These are phyloP conservation scores for Paedocypris sp. DNA, from an alignment of 2,113 vertebrate species.

Conservation along the genomic window DNA sequence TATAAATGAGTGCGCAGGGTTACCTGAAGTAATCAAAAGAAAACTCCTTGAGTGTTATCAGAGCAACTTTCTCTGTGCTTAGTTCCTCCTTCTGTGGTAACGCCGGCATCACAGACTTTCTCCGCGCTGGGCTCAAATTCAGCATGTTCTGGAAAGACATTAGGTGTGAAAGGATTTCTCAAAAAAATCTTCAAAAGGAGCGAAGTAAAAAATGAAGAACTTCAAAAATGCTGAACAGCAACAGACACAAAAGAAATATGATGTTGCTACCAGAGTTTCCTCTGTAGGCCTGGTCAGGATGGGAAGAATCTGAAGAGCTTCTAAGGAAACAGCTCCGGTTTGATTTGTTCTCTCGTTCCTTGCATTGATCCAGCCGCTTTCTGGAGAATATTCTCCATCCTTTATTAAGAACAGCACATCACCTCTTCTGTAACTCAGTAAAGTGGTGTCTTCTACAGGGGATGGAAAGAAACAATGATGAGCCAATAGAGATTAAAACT, in stretches of 20 bases:
- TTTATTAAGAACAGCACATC: constrained; percentile 71
- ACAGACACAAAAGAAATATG: neutral
- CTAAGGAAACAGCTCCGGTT: constrained; percentile 58
- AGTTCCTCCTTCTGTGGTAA: constrained; percentile 28
- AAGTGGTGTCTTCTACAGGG: constrained; percentile 57
- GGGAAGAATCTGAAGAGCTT: constrained; percentile 67
- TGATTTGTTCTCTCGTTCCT: constrained; percentile 68
- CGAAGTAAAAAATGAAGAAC: neutral
- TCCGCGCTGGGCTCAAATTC: constrained; percentile 64
- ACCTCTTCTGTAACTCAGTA: constrained; percentile 70
- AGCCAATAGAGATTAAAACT: neutral
- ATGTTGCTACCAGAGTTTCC: constrained; percentile 67
- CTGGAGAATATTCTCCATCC: constrained; percentile 45
- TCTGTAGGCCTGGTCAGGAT: constrained; percentile 65
- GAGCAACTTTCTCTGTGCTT: constrained; percentile 48
- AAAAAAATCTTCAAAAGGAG: neutral
- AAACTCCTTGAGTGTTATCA: constrained; percentile 78
- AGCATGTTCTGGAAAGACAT: constrained; percentile 63
- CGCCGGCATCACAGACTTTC: constrained; percentile 28
- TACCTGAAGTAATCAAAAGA: constrained; percentile 84
- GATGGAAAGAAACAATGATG: neutral
- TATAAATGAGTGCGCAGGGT: neutral
- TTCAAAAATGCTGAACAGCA: too few species aligned
- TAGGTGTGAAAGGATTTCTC: too few species aligned
- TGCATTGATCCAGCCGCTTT: constrained; percentile 56